These are phyloP conservation scores for Lordiphosa stackelbergi DNA, from an alignment of 1,140 invertebrate genomes.

Conservation along the genomic window DNA sequence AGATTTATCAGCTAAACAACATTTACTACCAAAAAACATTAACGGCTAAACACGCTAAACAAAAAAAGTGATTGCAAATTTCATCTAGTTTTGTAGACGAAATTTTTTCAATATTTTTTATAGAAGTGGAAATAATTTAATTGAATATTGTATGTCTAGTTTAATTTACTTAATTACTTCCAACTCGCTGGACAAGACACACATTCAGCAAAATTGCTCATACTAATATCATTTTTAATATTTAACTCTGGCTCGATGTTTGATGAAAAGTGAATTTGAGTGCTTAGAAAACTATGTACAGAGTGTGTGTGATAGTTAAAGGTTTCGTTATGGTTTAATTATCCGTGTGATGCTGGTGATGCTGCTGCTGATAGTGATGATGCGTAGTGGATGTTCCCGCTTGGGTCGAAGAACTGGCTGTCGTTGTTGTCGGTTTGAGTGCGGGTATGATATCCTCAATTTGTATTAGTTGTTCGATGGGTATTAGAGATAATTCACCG, in stretches of 20 bases:
- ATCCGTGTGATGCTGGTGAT: slow-evolving; percentile 43
- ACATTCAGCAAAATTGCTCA: slow-evolving; percentile 72
- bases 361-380: slow-evolving; percentile 36
- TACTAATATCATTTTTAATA: slow-evolving; percentile 39
- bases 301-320: slow-evolving; percentile 33
- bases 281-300: slow-evolving; percentile 71
- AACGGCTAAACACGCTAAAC: slow-evolving; percentile 41
- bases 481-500: slow-evolving; percentile 88
- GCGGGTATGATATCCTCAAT: slow-evolving; percentile 80
- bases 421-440: slow-evolving; percentile 36
- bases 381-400: slow-evolving; percentile 38
- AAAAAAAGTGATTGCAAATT: slow-evolving; percentile 51
- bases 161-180: slow-evolving; percentile 55
- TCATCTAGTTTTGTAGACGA: slow-evolving; percentile 5
- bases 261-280: slow-evolving; percentile 14
- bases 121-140: slow-evolving; percentile 18
- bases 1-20: slow-evolving; percentile 47
- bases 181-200: slow-evolving; percentile 70
- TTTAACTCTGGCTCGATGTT: slow-evolving; percentile 37
- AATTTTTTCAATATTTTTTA: slow-evolving; percentile 16
- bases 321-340: slow-evolving; percentile 31
- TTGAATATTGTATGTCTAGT: slow-evolving; percentile 17
- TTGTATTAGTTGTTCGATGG: slow-evolving; percentile 86
- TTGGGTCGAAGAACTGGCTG: slow-evolving; percentile 42
- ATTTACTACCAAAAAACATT: slow-evolving; percentile 54